Evolutionary conservation across 2,888 invertebrate genomes (phyloP).

Genomic region (Sarcophaga subvicina): DNA sequence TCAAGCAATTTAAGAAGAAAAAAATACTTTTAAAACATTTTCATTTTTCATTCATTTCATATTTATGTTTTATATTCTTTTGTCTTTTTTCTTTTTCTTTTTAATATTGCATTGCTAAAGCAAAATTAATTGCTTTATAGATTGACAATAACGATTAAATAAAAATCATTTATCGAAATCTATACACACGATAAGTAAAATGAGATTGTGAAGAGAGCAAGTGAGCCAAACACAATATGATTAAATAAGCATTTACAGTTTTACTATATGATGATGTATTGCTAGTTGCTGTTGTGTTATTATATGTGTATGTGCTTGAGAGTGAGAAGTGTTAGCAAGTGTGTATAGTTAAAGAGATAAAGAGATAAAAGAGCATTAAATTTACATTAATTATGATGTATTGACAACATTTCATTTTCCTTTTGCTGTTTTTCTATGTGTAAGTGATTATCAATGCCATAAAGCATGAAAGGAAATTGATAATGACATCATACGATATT

Average conservation of each 20-base stretch:
- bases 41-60: neutral
- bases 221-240: too few species aligned
- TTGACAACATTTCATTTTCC: neutral
- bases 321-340: neutral
- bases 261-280: too few species aligned
- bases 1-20: neutral
- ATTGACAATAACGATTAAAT: constrained; percentile 21
- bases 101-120: neutral
- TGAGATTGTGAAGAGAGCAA: neutral
- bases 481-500: constrained; percentile 21
- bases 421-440: too few species aligned
- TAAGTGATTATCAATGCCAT: too few species aligned
- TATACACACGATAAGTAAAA: neutral
- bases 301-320: neutral
- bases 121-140: constrained; percentile 29
- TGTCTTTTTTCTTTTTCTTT: constrained; percentile 14
- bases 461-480: neutral
- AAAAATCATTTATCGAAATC: constrained; percentile 11
- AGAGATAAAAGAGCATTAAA: constrained; percentile 2
- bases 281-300: neutral
- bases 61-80: constrained; percentile 12
- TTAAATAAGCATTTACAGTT: too few species aligned
- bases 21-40: neutral
- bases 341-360: too few species aligned
- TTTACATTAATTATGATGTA: constrained; percentile 45